Evolutionary conservation across 2,797 vertebrate species (phyloP), one percentile per base, ranked within the genome.

Genomic region (Myotis planiceps): DNA sequence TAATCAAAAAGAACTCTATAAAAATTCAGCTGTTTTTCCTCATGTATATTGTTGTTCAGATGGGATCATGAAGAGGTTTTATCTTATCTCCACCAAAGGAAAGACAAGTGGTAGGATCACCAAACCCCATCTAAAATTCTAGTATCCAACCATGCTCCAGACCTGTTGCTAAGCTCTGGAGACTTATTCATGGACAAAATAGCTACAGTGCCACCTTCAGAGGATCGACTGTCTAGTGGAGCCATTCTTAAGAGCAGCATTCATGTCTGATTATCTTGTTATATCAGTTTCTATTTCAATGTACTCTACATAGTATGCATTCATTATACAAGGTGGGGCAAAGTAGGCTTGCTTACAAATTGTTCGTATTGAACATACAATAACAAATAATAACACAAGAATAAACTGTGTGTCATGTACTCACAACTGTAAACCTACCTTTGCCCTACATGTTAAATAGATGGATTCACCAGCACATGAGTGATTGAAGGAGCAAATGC

Each of bases 121-220:
- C 29, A 82, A 69, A 37, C 4, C 4, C 12, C 10, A 74, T 15
- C 16, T 63, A n/a, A n/a, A 55, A 42, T 51, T 29, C 25, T 49
- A 51, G 51, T 4, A 88, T 53, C 23, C 5, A 53, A 1, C 49
- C 19, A 37, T 85, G 51, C 97, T 94, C 60, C 47, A 97, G 93
- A 71, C 39, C 32, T 92, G 83, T 97, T 92, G 42, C 39, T 75
- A 42, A 2, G 4, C 3, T 69, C 47, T 39, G n/a, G 63, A 63
- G 10, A 29, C 8, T 39, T 92, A 49, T 29, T 10, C 21, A 9
- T 23, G 4, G 3, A 21, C 47, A 72, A 75, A 83, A 72, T 53
- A 94, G 53, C 93, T 39, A 93, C 16, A 66, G 63, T 92, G 85
- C 76, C 78, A 53, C 93, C 96, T 96, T 97, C 85, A 83, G 85